Evolutionary conservation across 2,888 invertebrate species (phyloP).

Genomic region (Plebejus melissa): DNA sequence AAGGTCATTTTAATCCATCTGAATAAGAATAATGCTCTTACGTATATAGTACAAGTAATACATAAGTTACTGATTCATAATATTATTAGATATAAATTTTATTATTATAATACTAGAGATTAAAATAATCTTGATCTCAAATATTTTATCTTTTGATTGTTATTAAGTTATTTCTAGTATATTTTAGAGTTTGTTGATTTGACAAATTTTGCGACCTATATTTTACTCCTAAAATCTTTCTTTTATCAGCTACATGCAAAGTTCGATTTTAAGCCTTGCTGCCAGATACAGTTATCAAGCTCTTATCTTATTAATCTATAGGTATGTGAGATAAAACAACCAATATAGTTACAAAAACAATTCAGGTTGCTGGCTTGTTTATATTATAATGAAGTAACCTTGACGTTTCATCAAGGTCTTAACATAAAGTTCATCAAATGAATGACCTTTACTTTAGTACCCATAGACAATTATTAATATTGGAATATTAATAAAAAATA

Average conservation of each 20-base stretch:
- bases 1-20: background rate
- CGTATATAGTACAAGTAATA: background rate
- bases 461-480: background rate
- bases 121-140: background rate
- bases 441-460: background rate
- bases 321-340: background rate
- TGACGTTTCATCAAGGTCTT: conserved; percentile 5
- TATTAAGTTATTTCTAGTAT: background rate
- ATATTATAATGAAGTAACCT: background rate
- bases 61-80: no score
- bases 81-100: no score
- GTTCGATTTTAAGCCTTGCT: background rate
- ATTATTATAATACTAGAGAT: background rate
- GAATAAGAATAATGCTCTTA: background rate
- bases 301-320: background rate
- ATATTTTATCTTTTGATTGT: background rate
- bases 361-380: background rate
- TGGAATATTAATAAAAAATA: background rate
- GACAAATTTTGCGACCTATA: background rate
- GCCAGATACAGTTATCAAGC: background rate
- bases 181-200: background rate
- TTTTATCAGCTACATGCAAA: background rate
- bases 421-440: background rate
- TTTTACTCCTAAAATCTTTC: background rate
- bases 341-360: background rate